Evolutionary conservation across 2,888 invertebrate species (phyloP).

Genomic region (Nemurella pictetii): DNA sequence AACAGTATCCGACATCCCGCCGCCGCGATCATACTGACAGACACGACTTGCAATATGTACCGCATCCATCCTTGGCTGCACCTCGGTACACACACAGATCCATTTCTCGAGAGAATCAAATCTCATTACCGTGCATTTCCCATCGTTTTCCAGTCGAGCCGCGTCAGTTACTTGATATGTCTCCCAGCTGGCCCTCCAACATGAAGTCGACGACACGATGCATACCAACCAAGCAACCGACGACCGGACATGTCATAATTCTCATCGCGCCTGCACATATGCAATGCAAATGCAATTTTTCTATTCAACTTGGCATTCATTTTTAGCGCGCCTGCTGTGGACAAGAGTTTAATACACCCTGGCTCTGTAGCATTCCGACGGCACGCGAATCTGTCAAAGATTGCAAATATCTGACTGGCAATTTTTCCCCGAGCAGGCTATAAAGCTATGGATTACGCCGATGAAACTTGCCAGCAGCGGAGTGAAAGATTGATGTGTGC

Average conservation of each 20-base stretch:
- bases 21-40: background rate
- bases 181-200: background rate
- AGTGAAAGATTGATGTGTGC: background rate
- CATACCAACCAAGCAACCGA: background rate
- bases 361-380: background rate
- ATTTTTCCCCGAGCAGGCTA: background rate
- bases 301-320: background rate
- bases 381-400: background rate
- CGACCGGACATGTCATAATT: background rate
- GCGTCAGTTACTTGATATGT: background rate
- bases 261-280: background rate
- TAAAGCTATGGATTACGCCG: background rate
- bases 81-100: background rate
- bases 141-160: background rate
- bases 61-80: background rate
- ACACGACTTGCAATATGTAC: background rate
- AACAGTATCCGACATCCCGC: background rate
- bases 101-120: background rate
- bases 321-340: background rate
- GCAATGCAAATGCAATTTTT: background rate
- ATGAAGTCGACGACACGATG: background rate
- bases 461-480: background rate
- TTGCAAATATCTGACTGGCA: background rate
- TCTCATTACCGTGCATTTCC: background rate
- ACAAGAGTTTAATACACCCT: background rate